These are phyloP conservation scores for Hydrotaea diabolus DNA, from an alignment of 2,888 invertebrate species.

Conservation along the genomic window DNA sequence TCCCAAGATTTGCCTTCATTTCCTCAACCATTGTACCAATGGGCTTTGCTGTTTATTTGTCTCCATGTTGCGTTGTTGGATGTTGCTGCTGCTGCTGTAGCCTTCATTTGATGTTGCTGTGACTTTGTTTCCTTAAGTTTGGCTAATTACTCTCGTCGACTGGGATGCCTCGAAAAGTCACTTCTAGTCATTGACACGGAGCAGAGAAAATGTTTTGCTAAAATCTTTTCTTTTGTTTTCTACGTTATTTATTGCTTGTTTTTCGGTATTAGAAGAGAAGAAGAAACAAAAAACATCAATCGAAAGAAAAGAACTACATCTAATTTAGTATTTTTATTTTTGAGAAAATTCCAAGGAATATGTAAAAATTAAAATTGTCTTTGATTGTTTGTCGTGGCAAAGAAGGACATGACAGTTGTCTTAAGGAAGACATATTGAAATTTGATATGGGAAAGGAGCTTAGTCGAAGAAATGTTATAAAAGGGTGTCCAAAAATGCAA, in stretches of 20 bases:
- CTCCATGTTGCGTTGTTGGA: too few species aligned
- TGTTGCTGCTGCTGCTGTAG: constrained; percentile 25
- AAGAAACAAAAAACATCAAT: constrained; percentile 38
- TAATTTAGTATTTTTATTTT: constrained; percentile 31
- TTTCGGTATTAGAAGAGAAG: constrained; percentile 59
- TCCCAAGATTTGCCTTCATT: constrained; percentile 49
- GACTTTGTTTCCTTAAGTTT: constrained; percentile 52
- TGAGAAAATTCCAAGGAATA: not conserved
- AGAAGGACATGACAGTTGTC: constrained; percentile 63
- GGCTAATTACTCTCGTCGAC: constrained; percentile 60
- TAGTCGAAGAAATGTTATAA: not conserved
- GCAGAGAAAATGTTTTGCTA: constrained; percentile 4
- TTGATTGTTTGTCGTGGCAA: constrained; percentile 46
- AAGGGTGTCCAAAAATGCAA: too few species aligned
- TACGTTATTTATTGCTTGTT: constrained; percentile 66
- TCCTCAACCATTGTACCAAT: not conserved
- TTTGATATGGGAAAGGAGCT: not conserved
- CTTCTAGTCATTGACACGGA: constrained; percentile 62
- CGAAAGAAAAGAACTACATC: not conserved
- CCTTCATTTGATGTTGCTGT: constrained; percentile 33
- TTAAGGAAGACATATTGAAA: constrained; percentile 32
- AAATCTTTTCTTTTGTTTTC: constrained; percentile 27
- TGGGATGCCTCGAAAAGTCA: constrained; percentile 44
- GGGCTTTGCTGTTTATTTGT: not conserved
- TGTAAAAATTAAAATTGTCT: constrained; percentile 32